Conservation (phyloP, 1,140 invertebrate species). For the Megalopta genalis region DNA sequence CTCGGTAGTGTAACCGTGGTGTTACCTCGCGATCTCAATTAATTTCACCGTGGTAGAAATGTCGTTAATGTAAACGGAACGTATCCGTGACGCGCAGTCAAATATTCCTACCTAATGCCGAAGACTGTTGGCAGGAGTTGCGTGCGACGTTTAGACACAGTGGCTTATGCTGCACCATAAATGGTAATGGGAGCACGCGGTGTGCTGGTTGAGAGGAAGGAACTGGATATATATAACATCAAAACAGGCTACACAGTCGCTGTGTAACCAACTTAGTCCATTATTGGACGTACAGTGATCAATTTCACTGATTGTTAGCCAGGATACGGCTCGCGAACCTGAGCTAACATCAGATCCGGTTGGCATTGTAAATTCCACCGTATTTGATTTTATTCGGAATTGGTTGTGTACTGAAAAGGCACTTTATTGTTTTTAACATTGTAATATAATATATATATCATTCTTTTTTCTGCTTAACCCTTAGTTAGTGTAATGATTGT, state of each 20-base stretch:
- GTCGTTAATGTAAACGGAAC: slow-evolving; percentile 50
- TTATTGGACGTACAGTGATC: not conserved
- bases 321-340: no score
- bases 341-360: no score
- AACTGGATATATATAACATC: not conserved
- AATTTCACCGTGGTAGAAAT: slow-evolving; percentile 22
- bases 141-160: not conserved
- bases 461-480: no score
- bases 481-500: no score
- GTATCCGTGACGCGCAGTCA: slow-evolving; percentile 6
- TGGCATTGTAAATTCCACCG: no score
- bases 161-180: not conserved
- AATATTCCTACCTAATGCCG: slow-evolving; percentile 1
- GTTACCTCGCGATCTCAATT: slow-evolving; percentile 31
- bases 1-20: slow-evolving; percentile 22
- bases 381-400: no score
- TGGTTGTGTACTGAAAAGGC: no score
- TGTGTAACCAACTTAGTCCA: not conserved
- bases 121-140: not conserved
- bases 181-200: not conserved
- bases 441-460: no score
- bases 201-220: not conserved
- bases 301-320: not conserved
- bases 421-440: no score
- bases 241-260: not conserved